Evolutionary conservation across 1,140 invertebrate species (phyloP), one percentile per base, ranked within the genome.

Genomic region (Drosophila rufa): DNA sequence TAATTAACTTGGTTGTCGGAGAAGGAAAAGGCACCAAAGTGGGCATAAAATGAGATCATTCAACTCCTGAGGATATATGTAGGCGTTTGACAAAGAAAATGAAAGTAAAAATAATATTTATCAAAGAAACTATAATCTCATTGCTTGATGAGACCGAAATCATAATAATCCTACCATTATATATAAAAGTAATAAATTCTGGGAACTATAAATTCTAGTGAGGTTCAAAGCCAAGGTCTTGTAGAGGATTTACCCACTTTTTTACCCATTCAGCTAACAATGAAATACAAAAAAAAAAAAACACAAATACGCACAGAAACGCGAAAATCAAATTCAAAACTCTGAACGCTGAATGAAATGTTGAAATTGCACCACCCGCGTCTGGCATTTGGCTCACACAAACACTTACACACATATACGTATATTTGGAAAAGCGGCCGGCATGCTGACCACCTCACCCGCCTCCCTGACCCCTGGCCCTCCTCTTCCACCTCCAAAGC

Each of bases 261-360:
- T 17, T 19, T 1, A 19, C 14, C 36, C 27, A 22, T 48, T 36
- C 45, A 65, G 3, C 43, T 27, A 62, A 58, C 56, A 71, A 53
- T 43, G 55, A 77, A 45, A 61, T 61, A 55, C 15, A 9, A 33
- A 33, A 27, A 12, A 53, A 33, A 12, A 59, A 67, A 46, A 1
- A 19, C 19, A 19, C 19, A 46, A 27, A 60, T 56, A 81, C 62
- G 62, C 62, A 65, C 42, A 61, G 70, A 71, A 67, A 64, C 46
- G 48, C 58, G 42, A 62, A 87, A 76, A 77, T 70, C 76, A 83
- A 87, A 86, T 83, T 87, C 73, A 83, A 87, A 86, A 87, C 74
- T 75, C 62, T 30, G 27, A 64, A 51, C 70, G 70, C 75, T 85
- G 86, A 82, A 90, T 90, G 86, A 85, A 90, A 82, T 79, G 85